phyloP scores from a whole-genome alignment of 2,113 vertebrate genomes.

The Misgurnus mizolepis region DNA sequence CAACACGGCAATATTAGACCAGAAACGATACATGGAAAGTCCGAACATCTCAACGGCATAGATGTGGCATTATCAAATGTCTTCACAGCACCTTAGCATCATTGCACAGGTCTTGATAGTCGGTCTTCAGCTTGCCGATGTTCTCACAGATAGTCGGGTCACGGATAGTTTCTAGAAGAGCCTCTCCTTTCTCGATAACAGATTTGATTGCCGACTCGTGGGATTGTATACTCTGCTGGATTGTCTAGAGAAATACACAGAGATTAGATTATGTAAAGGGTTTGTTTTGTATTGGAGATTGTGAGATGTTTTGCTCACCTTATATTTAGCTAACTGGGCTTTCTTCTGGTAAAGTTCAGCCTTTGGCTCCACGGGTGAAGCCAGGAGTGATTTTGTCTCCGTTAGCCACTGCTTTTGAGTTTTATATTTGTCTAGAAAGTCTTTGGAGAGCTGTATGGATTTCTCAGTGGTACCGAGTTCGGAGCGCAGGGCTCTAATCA shows the following conservation, averaged over 20 bases:
- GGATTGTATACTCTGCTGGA: constrained; percentile 89
- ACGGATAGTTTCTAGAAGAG: constrained; percentile 80
- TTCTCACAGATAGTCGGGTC: constrained; percentile 80
- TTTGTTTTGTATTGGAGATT: too few relatives aligned
- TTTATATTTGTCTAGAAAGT: constrained; percentile 91
- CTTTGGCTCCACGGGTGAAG: constrained; percentile 83
- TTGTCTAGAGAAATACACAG: constrained; percentile 73
- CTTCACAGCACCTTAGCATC: constrained; percentile 75
- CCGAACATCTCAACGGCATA: too few relatives aligned
- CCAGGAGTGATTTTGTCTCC: constrained; percentile 81
- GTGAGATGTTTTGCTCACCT: constrained; percentile 72
- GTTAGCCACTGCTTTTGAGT: constrained; percentile 83
- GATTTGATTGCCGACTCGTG: constrained; percentile 87
- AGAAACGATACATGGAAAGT: background rate
- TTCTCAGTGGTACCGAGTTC: constrained; percentile 86
- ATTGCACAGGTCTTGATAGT: constrained; percentile 83
- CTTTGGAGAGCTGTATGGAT: constrained; percentile 84
- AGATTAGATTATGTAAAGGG: background rate
- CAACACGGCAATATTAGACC: constrained; percentile 25
- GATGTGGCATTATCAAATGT: background rate
- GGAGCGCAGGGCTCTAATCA: constrained; percentile 82
- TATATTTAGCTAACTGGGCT: constrained; percentile 93
- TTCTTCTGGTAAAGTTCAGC: constrained; percentile 95
- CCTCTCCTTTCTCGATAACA: constrained; percentile 87
- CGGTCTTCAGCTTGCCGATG: constrained; percentile 79